A percentile compares a stretch with the other conserved stretches of the same genome.
These are phyloP conservation scores for Psilanteris sp. DNA, from an alignment of 1,140 invertebrate genomes.

Conservation along the genomic window DNA sequence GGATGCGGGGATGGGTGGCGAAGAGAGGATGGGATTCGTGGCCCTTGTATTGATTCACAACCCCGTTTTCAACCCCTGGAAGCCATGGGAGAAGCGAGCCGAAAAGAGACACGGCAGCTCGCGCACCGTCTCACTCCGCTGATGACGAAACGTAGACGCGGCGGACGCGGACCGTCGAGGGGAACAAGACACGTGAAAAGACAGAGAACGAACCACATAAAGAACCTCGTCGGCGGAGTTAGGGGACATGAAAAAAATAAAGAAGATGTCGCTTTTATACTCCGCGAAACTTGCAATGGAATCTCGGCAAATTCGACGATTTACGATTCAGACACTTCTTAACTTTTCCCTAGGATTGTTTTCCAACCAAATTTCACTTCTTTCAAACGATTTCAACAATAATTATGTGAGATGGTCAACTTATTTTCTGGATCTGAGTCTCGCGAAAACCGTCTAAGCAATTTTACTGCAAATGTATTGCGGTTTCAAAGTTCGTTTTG, in stretches of 20 bases:
- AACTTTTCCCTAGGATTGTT: no score
- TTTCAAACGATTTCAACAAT: no score
- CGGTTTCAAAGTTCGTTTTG: no score
- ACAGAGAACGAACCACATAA: constrained; percentile 17
- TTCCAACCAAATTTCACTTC: no score
- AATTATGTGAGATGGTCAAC: no score
- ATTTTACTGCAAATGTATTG: no score
- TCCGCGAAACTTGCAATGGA: neutral
- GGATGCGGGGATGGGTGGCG: constrained; percentile 16
- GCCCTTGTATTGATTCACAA: constrained; percentile 76
- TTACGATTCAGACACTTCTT: no score
- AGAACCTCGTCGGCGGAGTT: constrained; percentile 2
- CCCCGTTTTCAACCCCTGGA: constrained; percentile 66
- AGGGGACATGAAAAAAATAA: neutral
- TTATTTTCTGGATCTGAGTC: no score
- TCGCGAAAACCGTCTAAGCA: no score
- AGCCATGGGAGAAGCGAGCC: constrained; percentile 54
- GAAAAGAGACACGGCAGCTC: constrained; percentile 52
- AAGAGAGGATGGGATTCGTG: constrained; percentile 64
- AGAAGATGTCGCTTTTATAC: constrained; percentile 4
- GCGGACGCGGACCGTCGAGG: constrained; percentile 1
- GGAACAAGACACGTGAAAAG: neutral
- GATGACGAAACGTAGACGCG: constrained; percentile 41
- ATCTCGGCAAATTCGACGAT: neutral
- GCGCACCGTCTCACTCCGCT: constrained; percentile 30